A percentile compares a stretch with the other conserved stretches of the same genome.
These are phyloP conservation scores for Paracyclopina nana DNA, from an alignment of 1,140 invertebrate genomes.

Conservation along the genomic window DNA sequence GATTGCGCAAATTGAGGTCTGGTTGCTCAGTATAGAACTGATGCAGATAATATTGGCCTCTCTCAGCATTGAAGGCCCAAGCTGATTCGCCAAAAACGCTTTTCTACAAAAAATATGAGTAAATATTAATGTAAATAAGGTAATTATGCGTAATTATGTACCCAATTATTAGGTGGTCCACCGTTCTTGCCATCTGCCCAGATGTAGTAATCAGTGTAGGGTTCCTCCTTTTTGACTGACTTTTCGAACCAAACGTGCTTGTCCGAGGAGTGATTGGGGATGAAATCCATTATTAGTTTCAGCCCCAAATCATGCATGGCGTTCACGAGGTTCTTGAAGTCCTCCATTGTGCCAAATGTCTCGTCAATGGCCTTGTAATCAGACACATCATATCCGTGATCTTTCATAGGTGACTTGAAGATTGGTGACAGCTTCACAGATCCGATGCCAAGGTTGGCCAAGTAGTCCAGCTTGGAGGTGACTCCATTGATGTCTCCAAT, in stretches of 20 bases:
- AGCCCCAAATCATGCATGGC: constrained; percentile 33
- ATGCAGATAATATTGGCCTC: constrained; percentile 51
- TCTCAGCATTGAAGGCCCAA: constrained; percentile 42
- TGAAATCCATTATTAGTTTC: constrained; percentile 55
- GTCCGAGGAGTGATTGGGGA: constrained; percentile 63
- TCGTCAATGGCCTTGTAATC: constrained; percentile 38
- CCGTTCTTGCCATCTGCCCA: constrained; percentile 40
- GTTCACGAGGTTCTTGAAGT: constrained; percentile 35
- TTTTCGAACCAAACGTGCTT: constrained; percentile 53
- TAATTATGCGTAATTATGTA: constrained; percentile 26
- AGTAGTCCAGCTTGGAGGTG: constrained; percentile 27
- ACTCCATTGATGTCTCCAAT: constrained; percentile 33
- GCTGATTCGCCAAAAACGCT: constrained; percentile 44
- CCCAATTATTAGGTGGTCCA: constrained; percentile 54
- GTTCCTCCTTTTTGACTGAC: constrained; percentile 35
- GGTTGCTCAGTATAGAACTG: constrained; percentile 46
- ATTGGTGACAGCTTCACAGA: constrained; percentile 49
- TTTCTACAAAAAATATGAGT: constrained; percentile 26
- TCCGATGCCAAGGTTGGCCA: constrained; percentile 35
- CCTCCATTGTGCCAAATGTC: constrained; percentile 38
- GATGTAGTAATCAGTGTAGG: constrained; percentile 51
- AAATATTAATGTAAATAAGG: background rate
- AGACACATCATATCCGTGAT: constrained; percentile 44
- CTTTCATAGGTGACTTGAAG: constrained; percentile 41
- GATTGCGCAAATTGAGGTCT: constrained; percentile 47